phyloP scores from a whole-genome alignment of 2,888 invertebrate species.

The Hylaea fasciaria region DNA sequence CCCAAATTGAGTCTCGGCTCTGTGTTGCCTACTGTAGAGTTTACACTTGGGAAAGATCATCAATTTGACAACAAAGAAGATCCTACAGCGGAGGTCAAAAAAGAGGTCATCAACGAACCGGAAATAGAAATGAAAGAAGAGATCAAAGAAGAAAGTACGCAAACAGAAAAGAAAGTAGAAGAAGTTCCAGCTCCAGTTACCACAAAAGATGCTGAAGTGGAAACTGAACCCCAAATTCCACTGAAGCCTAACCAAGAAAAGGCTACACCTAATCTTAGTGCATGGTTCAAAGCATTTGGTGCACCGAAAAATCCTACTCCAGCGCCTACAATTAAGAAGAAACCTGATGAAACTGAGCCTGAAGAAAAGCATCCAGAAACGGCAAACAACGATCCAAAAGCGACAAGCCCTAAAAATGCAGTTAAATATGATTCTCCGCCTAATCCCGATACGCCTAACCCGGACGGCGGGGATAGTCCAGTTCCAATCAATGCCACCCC shows the following conservation, averaged over 20 bases:
- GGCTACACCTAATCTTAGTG: constrained; percentile 93
- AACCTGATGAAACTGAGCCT: constrained; percentile 81
- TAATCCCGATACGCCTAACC: constrained; percentile 69
- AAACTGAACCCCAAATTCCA: constrained; percentile 68
- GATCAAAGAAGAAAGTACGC: constrained; percentile 32
- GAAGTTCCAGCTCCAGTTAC: constrained; percentile 53
- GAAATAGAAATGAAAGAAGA: constrained; percentile 44
- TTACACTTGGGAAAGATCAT: constrained; percentile 87
- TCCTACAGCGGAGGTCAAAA: constrained; percentile 41
- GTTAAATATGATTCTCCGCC: constrained; percentile 73
- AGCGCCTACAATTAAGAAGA: constrained; percentile 82
- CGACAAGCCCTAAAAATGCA: constrained; percentile 63
- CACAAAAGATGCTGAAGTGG: constrained; percentile 75
- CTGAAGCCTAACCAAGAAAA: constrained; percentile 85
- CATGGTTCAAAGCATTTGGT: constrained; percentile 97
- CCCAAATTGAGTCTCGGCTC: constrained; percentile 94
- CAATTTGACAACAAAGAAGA: constrained; percentile 80
- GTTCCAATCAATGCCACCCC: constrained; percentile 65
- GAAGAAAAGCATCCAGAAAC: constrained; percentile 73
- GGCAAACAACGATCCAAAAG: constrained; percentile 59
- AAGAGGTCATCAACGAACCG: constrained; percentile 33
- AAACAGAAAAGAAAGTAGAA: constrained; percentile 51
- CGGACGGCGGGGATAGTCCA: constrained; percentile 77
- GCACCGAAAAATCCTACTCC: constrained; percentile 89
- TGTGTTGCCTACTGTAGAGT: constrained; percentile 90